Evolutionary conservation across 37 sponge, comb jelly and placozoan species (phyloP).

Genomic region (Halichondria panicea): DNA sequence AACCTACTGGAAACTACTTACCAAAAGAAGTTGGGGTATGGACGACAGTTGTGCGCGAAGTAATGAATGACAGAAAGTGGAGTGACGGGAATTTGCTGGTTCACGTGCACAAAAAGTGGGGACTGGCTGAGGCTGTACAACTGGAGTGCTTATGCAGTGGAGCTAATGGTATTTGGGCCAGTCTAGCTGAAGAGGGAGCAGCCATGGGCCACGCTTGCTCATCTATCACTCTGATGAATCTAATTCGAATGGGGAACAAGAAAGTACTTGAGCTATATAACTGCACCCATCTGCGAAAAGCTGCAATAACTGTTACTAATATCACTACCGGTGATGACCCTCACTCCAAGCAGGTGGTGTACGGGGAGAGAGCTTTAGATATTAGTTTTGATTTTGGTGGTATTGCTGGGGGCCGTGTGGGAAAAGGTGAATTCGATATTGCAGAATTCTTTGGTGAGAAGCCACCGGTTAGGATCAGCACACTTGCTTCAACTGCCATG

Average conservation of each 20-base stretch:
- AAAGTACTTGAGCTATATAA: constrained; percentile 73
- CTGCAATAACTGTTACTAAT: constrained; percentile 70
- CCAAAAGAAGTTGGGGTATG: constrained; percentile 79
- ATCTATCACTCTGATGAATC: constrained; percentile 77
- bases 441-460: constrained; percentile 81
- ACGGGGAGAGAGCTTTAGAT: constrained; percentile 79
- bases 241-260: constrained; percentile 77
- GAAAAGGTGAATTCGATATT: constrained; percentile 76
- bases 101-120: constrained; percentile 90
- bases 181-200: constrained; percentile 88
- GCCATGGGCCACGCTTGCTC: constrained; percentile 87
- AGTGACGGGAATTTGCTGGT: constrained; percentile 57
- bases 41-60: constrained; percentile 63
- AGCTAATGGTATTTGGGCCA: constrained; percentile 88
- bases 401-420: too few relatives aligned
- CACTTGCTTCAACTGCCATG: constrained; percentile 78
- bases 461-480: constrained; percentile 60
- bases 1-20: constrained; percentile 73
- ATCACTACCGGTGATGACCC: constrained; percentile 69
- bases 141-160: constrained; percentile 77
- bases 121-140: constrained; percentile 49
- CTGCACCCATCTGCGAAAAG: constrained; percentile 68
- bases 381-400: constrained; percentile 67
- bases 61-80: constrained; percentile 78
- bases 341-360: constrained; percentile 72